These are phyloP conservation scores for Zaprionus camerounensis DNA, from an alignment of 1,140 invertebrate species.

Conservation along the genomic window DNA sequence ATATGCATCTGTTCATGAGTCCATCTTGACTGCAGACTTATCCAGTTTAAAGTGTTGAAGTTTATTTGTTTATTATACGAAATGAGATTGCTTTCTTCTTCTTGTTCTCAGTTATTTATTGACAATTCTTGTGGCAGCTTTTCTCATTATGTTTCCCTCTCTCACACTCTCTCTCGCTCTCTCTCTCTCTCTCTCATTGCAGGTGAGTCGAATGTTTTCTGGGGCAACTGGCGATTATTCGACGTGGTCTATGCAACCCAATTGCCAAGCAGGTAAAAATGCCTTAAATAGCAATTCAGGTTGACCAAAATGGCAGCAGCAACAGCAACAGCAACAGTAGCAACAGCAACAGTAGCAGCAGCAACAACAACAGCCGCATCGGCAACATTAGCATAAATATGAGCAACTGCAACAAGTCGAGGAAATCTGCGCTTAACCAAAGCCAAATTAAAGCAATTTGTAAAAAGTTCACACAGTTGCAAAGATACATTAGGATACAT, in stretches of 20 bases:
- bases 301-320: constrained; percentile 28
- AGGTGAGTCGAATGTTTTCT: constrained; percentile 65
- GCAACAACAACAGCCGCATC: constrained; percentile 10
- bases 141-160: constrained; percentile 3
- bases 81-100: not conserved
- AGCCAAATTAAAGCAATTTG: constrained; percentile 56
- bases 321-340: constrained; percentile 18
- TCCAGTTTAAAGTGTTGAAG: not conserved
- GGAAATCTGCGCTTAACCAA: constrained; percentile 22
- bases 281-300: constrained; percentile 66
- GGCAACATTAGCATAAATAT: constrained; percentile 32
- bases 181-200: constrained; percentile 27
- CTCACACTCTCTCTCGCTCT: not conserved
- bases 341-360: constrained; percentile 25
- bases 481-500: not conserved
- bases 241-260: constrained; percentile 25
- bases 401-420: constrained; percentile 25
- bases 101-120: not conserved
- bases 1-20: not conserved
- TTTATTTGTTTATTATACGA: constrained; percentile 4
- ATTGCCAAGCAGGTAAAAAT: constrained; percentile 57
- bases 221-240: constrained; percentile 43
- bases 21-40: no score
- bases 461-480: constrained; percentile 46
- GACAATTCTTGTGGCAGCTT: not conserved